Evolutionary conservation across 2,113 vertebrate genomes (phyloP), one percentile per base, ranked within the genome.

Genomic region (Nycticryphes semicollaris): DNA sequence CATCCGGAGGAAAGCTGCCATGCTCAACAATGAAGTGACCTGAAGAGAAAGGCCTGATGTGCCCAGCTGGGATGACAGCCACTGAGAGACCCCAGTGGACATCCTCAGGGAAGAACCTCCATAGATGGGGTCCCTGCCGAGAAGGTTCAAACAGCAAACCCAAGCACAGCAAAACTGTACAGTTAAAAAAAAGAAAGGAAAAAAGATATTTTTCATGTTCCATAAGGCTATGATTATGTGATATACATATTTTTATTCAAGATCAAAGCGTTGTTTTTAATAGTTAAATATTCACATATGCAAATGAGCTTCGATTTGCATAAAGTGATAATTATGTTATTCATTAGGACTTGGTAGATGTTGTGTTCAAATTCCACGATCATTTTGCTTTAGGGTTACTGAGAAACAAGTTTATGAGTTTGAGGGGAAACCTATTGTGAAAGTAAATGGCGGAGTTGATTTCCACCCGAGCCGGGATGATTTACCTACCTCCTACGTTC

Each of bases 271-370:
- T 93, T 97, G 94, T 95, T 97, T 97, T 97, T 97, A 96, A 97
- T 97, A 95, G 97, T 96, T 97, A 97, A 96, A 97, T 97, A 97
- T 97, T 97, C 97, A 97, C 94, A 82, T 78, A 97, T 97, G 92
- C 85, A 97, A 96, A 97, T 94, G 78, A 94, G 41, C 9, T 62
- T 85, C 11, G 45, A 92, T 97, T 97, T 97, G 95, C 97, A 97
- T 97, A 97, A 97, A 97, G 96, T 47, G 96, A 90, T 97, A 97
- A 97, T 97, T 97, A 97, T 95, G 96, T 97, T 97, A 96, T 97
- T 97, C 96, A 97, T 97, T 97, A 97, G 94, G 94, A 95, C 91
- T 95, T 57, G 90, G 93, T 97, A 97, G 97, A 96, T 95, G 97
- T 97, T 97, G 94, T 93, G 94, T 63, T 97, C 96, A 93, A 95